Conservation (phyloP, 2,797 vertebrate species). For the Malurus splendens region DNA sequence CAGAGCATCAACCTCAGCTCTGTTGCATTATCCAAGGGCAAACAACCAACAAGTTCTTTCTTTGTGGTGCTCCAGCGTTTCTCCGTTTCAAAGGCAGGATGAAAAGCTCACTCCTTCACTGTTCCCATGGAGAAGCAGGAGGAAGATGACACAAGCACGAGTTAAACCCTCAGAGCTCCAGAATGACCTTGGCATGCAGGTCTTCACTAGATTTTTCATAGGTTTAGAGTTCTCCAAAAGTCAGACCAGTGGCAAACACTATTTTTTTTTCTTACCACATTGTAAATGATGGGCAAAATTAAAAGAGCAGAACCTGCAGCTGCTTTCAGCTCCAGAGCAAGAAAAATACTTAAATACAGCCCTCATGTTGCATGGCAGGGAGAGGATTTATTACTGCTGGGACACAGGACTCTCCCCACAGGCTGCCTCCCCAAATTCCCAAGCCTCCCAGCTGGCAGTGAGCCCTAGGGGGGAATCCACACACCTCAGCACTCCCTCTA, state of each 20-base stretch:
- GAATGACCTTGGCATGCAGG: neutral
- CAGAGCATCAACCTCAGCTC: neutral
- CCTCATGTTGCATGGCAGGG: neutral
- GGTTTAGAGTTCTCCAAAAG: neutral
- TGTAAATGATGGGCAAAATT: neutral
- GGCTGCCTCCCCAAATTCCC: neutral
- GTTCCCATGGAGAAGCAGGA: neutral
- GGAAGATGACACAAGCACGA: neutral
- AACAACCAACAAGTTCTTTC: neutral
- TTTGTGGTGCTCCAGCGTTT: neutral
- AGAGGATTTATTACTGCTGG: neutral
- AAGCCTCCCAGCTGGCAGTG: neutral
- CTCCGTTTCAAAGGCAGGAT: neutral
- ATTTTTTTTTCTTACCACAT: no score
- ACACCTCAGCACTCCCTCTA: neutral
- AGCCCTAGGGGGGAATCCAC: neutral
- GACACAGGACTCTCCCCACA: neutral
- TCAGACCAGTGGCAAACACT: neutral
- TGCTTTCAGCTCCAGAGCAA: neutral
- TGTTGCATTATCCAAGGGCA: accelerated
- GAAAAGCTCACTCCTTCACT: neutral
- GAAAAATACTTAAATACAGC: neutral
- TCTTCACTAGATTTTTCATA: neutral
- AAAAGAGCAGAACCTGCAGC: neutral
- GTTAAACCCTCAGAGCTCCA: neutral